Evolutionary conservation across 2,113 vertebrate species (phyloP).

Genomic region (Gopherus flavomarginatus): DNA sequence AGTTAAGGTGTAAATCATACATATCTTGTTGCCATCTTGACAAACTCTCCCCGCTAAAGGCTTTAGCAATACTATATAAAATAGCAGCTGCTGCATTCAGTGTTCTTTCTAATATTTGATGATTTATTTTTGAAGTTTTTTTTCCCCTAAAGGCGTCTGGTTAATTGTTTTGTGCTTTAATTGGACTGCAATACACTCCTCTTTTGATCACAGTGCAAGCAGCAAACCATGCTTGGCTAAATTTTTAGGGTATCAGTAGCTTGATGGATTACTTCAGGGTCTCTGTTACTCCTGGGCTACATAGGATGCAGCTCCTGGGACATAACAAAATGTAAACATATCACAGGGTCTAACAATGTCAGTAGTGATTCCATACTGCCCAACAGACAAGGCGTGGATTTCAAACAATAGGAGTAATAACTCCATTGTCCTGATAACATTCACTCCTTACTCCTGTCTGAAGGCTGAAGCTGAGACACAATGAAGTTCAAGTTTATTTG

Average conservation of each 20-base stretch:
- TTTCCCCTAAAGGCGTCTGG: constrained; percentile 49
- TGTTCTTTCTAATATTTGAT: constrained; percentile 22
- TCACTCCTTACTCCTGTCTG: neutral
- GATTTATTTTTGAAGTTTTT: constrained; percentile 68
- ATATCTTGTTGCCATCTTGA: constrained; percentile 37
- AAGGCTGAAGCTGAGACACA: neutral
- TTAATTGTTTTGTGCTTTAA: constrained; percentile 58
- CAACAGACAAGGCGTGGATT: neutral
- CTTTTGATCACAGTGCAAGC: constrained; percentile 58
- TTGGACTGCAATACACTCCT: constrained; percentile 6
- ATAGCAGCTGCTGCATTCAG: constrained; percentile 32
- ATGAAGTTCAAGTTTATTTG: neutral
- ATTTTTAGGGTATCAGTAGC: constrained; percentile 23
- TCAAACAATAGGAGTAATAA: neutral
- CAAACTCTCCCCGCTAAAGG: constrained; percentile 20
- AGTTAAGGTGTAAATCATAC: constrained; percentile 12
- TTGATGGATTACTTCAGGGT: neutral
- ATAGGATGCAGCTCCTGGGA: neutral
- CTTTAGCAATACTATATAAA: constrained; percentile 32
- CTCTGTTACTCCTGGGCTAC: neutral
- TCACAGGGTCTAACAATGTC: neutral
- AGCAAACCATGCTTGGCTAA: constrained; percentile 18
- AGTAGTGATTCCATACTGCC: neutral
- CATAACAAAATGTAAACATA: neutral
- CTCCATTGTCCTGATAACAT: neutral